Evolutionary conservation across 2,888 invertebrate species (phyloP), one percentile per base, ranked within the genome.

Genomic region (Acleris laterana): DNA sequence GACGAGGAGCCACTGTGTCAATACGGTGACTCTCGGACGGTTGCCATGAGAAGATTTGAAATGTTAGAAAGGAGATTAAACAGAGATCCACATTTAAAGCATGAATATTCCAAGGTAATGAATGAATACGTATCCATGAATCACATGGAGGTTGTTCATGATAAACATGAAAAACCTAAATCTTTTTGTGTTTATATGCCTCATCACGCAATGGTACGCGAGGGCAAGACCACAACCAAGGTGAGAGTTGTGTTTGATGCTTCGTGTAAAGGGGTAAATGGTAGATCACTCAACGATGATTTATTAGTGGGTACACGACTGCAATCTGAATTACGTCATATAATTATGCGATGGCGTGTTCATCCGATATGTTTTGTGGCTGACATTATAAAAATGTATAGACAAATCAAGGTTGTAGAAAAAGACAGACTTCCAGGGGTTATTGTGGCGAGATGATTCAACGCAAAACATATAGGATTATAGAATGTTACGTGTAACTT

Each of bases 321-420:
- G 17, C 77, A 78, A 70, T 65, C 74, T 16, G 72, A 75, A 32
- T 17, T 78, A 52, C 70, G 76, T 32, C 65, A 71, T n/a, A 69
- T 78, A 1, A 28, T 78, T 4, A 68, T 75, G 63, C 56, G n/a
- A n/a, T n/a, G n/a, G n/a, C n/a, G n/a, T n/a, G n/a, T n/a, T n/a
- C n/a, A 70, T 59, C 61, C 61, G 6, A 64, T 72, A n/a, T 67
- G 70, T 49, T 19, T 73, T 20, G 50, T 61, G 6, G 72, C 69
- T 9, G 72, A 73, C 53, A 70, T 77, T 7, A 63, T 70, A n/a
- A 75, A 80, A 69, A 80, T 81, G 77, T 80, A 77, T 56, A 48
- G 71, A 0, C 69, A 69, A 22, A 59, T 74, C 0, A 62, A 56
- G 53, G 57, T 72, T 9, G 19, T 58, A 5, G n/a, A 56, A 7